These are phyloP conservation scores for Talpa occidentalis DNA, from an alignment of 2,113 vertebrate species.

Conservation along the genomic window DNA sequence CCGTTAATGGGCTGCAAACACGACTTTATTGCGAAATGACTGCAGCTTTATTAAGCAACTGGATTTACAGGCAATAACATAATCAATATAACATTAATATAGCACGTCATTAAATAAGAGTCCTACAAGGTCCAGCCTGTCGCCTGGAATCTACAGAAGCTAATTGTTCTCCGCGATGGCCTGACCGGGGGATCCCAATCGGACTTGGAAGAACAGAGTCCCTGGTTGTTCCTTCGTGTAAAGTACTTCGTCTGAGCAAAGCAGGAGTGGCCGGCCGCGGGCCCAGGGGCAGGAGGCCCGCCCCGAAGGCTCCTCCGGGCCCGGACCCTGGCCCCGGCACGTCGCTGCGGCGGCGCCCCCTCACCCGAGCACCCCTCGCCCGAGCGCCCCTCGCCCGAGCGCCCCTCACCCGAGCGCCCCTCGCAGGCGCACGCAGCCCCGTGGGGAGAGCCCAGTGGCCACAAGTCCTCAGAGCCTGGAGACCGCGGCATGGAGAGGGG, in stretches of 20 bases:
- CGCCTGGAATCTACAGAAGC: constrained; percentile 77
- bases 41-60: constrained; percentile 87
- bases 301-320: too few species aligned
- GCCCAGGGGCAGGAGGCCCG: too few species aligned
- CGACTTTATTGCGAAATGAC: constrained; percentile 84
- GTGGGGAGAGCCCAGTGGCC: too few species aligned
- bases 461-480: too few species aligned
- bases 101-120: constrained; percentile 85
- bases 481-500: too few species aligned
- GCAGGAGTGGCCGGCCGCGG: too few species aligned
- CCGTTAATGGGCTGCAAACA: constrained; percentile 84
- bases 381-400: too few species aligned
- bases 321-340: too few species aligned
- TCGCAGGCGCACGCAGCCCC: too few species aligned
- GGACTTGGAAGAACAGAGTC: constrained; percentile 34
- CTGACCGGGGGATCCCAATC: not conserved
- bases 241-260: not conserved
- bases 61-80: constrained; percentile 87
- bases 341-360: too few species aligned
- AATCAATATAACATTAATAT: constrained; percentile 88
- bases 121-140: constrained; percentile 82
- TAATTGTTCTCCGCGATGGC: constrained; percentile 69
- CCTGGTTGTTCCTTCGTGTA: not conserved
- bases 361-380: too few species aligned
- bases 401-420: too few species aligned